Evolutionary conservation across 2,113 vertebrate genomes (phyloP).

Genomic region (Falco punctatus): DNA sequence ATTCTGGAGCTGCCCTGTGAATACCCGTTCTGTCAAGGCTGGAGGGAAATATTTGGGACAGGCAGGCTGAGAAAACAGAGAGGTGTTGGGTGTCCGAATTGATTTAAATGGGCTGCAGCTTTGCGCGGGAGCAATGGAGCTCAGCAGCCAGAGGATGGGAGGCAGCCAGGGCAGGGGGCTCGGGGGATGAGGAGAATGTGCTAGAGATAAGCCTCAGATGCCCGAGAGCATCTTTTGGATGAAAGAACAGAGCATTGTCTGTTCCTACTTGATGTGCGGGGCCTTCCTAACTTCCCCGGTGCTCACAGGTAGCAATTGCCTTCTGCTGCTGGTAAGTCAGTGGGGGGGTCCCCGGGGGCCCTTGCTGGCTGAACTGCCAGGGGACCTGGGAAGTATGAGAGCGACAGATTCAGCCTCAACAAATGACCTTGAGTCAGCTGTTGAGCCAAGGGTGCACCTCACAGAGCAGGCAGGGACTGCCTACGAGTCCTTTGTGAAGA

Average conservation of each 20-base stretch:
- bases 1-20: conserved; percentile 64
- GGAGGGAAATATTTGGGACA: conserved; percentile 70
- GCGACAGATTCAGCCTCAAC: neutral
- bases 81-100: conserved; percentile 73
- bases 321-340: neutral
- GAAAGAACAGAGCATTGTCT: neutral
- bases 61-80: conserved; percentile 72
- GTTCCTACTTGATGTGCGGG: neutral
- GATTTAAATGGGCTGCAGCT: conserved; percentile 72
- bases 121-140: neutral
- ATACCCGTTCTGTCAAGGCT: conserved; percentile 71
- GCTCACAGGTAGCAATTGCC: neutral
- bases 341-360: neutral
- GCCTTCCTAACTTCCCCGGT: neutral
- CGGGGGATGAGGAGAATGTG: neutral
- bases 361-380: neutral
- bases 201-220: neutral
- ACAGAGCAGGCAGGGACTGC: neutral
- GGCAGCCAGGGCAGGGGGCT: neutral
- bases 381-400: neutral
- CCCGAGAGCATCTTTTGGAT: neutral
- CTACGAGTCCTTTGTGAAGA: neutral
- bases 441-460: neutral
- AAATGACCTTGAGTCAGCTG: neutral
- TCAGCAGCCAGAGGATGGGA: conserved; percentile 8